Evolutionary conservation across 2,113 vertebrate species (phyloP).

Genomic region (Semnornis frantzii): DNA sequence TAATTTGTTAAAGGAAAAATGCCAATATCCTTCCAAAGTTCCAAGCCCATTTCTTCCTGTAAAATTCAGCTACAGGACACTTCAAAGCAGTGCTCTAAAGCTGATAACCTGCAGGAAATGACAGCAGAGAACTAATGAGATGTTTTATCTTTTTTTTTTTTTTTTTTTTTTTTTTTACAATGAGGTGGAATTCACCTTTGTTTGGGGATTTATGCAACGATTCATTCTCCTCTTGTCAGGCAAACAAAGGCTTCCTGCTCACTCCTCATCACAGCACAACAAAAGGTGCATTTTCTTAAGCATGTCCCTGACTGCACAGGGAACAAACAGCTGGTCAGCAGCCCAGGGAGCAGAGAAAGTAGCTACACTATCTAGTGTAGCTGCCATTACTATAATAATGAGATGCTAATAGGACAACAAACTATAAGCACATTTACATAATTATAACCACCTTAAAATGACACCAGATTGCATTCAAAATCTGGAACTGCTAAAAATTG

Average conservation of each 20-base stretch:
- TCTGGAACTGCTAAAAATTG: not conserved
- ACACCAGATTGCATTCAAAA: not conserved
- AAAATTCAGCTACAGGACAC: not conserved
- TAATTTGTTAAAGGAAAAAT: conserved; percentile 45
- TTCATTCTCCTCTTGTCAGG: not conserved
- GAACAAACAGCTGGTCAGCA: not conserved
- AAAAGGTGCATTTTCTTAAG: not conserved
- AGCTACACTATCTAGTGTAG: not conserved
- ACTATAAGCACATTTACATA: not conserved
- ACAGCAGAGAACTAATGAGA: conserved; percentile 25
- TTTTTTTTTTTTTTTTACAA: not conserved
- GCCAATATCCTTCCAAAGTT: conserved; percentile 35
- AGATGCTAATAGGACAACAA: not conserved
- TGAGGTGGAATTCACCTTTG: not conserved
- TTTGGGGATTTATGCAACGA: not conserved
- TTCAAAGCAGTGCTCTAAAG: conserved; percentile 16
- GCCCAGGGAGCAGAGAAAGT: not conserved
- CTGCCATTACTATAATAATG: not conserved
- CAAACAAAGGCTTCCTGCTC: not conserved
- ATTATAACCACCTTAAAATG: not conserved
- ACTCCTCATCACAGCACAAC: not conserved
- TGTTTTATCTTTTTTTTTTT: not conserved
- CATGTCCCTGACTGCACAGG: not conserved
- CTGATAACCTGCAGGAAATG: conserved; percentile 37
- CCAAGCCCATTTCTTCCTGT: conserved; percentile 17